phyloP scores from a whole-genome alignment of 1,140 invertebrate genomes.

The Anastrepha ludens region DNA sequence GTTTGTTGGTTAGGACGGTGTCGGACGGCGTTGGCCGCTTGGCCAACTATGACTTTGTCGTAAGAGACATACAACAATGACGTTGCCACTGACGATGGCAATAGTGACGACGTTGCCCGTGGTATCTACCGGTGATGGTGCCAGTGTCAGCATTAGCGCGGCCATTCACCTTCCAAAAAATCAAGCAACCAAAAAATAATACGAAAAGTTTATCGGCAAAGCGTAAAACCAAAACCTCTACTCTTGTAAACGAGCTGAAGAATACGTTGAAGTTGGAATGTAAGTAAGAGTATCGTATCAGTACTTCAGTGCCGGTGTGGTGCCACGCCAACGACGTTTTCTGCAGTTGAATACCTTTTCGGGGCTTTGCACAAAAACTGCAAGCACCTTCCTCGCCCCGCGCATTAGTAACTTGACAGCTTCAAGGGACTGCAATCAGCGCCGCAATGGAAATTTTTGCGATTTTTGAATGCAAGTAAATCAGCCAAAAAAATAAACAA shows the following conservation, averaged over 20 bases:
- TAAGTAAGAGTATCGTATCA: not conserved
- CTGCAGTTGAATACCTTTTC: conserved; percentile 1
- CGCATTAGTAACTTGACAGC: conserved; percentile 2
- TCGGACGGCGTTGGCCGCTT: not conserved
- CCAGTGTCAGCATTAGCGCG: not conserved
- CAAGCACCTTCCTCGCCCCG: not conserved
- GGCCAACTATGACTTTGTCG: not conserved
- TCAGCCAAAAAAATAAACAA: not conserved
- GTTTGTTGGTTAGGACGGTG: not conserved
- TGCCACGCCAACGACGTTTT: not conserved
- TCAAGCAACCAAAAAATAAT: conserved; percentile 34
- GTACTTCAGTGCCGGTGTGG: not conserved
- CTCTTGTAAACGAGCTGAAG: conserved; percentile 30
- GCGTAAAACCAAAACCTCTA: conserved; percentile 4
- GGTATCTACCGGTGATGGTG: not conserved
- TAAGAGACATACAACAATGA: conserved; percentile 27
- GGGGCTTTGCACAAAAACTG: conserved; percentile 26
- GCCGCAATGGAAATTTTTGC: conserved; percentile 30
- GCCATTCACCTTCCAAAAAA: conserved; percentile 55
- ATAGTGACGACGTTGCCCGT: conserved; percentile 8
- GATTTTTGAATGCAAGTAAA: conserved; percentile 7
- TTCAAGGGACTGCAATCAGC: not conserved
- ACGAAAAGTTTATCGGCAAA: conserved; percentile 31
- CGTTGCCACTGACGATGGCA: conserved; percentile 22
- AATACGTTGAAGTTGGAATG: not conserved